Base-by-base conservation (phyloP, 2,888 invertebrate genomes). In the Antitype chi region DNA sequence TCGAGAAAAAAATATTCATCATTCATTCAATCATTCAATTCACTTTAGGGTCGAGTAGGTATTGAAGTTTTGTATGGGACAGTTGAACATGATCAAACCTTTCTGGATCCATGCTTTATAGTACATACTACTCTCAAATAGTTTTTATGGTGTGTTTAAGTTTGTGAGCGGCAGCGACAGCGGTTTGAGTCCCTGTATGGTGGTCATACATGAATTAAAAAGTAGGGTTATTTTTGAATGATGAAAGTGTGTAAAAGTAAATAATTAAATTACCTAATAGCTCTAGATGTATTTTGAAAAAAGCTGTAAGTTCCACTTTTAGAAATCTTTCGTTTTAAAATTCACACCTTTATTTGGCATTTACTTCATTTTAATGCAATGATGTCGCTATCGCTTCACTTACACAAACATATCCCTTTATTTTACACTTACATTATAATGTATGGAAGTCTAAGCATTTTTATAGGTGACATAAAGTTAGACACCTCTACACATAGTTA, bases 401-500 rank as follows among this genome's bases (percentile, higher is more conserved):
- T 49, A 43, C 63, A 67, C 69, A 38, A 49, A 62, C 57, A 20
- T 32, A 28, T 23, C 25, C 23, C 25, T 71, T 70, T 70, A 77
- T 28, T 62, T 70, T 57, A 38, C 6, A 63, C 70, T 64, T 52
- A n/a, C 52, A 63, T 78, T 73, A 74, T 43, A 69, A 57, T 70
- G 25, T 52, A 70, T n/a, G 28, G n/a, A 62, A 49, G 57, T 62
- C 78, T 47, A 62, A 70, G 59, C 49, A 86, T 80, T 84, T 84
- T 84, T 70, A 76, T 74, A 55, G 73, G 49, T 38, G 59, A 62
- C 74, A 71, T 81, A 78, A 85, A 87, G 52, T 71, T 85, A 64
- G 71, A 53, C 69, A 78, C 47, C 66, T 74, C 47, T 23, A 15
- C 25, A 57, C 53, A 75, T 74, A 69, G 17, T 28, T 78, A 85